Evolutionary conservation across 2,888 invertebrate species (phyloP).

Genomic region (Macrophya annulata): DNA sequence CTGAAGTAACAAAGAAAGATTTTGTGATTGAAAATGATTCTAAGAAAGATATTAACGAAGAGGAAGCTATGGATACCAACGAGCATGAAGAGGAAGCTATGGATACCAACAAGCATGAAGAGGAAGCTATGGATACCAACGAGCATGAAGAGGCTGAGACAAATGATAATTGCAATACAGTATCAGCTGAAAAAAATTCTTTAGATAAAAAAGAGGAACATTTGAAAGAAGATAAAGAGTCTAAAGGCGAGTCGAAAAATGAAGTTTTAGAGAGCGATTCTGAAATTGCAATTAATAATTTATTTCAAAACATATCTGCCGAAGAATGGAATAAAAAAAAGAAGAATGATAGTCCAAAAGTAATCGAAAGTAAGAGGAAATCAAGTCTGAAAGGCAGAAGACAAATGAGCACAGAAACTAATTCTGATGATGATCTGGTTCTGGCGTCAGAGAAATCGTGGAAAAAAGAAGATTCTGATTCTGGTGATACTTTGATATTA

Average conservation of each 20-base stretch:
- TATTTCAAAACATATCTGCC: slow-evolving; percentile 71
- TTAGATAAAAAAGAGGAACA: not conserved
- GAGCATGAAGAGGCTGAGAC: not conserved
- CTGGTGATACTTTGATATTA: slow-evolving; percentile 66
- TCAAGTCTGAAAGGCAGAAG: slow-evolving; percentile 47
- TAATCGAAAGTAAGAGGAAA: not conserved
- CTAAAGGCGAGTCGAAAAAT: not conserved
- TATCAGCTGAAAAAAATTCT: not conserved
- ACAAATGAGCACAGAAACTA: slow-evolving; percentile 60
- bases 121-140: slow-evolving; percentile 16
- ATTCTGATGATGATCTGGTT: slow-evolving; percentile 64
- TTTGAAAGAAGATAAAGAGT: not conserved
- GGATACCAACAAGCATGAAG: not conserved
- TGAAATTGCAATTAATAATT: slow-evolving; percentile 58
- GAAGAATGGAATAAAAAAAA: slow-evolving; percentile 66
- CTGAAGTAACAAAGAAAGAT: not conserved
- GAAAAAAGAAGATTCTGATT: slow-evolving; percentile 63
- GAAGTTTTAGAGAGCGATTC: slow-evolving; percentile 60
- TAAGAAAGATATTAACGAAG: slow-evolving; percentile 12
- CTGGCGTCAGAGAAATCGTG: slow-evolving; percentile 63
- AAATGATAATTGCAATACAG: not conserved
- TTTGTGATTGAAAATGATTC: slow-evolving; percentile 48
- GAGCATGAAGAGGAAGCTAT: no score
- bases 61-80: slow-evolving; percentile 23
- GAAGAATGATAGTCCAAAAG: slow-evolving; percentile 47